Evolutionary conservation across 2,888 invertebrate species (phyloP).

Genomic region (Cephus pulcher): DNA sequence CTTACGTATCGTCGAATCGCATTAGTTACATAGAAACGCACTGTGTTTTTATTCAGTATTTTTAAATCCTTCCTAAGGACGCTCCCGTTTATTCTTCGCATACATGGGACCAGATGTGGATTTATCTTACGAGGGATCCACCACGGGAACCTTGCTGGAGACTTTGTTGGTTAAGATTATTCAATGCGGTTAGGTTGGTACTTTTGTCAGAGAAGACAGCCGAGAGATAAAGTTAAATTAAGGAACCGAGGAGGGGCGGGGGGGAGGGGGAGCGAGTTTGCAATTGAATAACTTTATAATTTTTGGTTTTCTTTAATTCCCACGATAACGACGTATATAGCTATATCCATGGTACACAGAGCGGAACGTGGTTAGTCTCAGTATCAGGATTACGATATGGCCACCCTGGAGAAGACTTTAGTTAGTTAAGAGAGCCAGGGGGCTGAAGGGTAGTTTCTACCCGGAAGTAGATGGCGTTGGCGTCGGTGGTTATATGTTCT

Average conservation of each 20-base stretch:
- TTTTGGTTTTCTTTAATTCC: slow-evolving; percentile 46
- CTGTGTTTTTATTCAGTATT: neutral
- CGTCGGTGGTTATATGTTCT: slow-evolving; percentile 19
- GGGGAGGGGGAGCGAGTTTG: slow-evolving; percentile 28
- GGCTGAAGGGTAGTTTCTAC: neutral
- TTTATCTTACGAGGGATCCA: neutral
- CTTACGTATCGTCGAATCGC: slow-evolving; percentile 3
- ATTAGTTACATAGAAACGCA: neutral
- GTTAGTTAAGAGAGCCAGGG: neutral
- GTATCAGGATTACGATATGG: neutral
- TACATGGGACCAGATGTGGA: neutral
- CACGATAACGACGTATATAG: slow-evolving; percentile 29
- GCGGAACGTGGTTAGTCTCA: neutral
- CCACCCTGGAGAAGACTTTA: neutral
- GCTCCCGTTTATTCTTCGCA: neutral
- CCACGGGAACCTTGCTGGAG: neutral
- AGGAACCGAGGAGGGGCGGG: slow-evolving; percentile 23
- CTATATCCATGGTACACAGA: neutral
- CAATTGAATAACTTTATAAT: slow-evolving; percentile 50
- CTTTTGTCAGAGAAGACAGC: slow-evolving; percentile 20
- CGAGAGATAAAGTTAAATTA: slow-evolving; percentile 45
- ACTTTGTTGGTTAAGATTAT: neutral
- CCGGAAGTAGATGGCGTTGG: neutral
- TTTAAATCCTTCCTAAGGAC: neutral
- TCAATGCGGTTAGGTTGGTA: neutral